These are phyloP conservation scores for Micronycteris hirsuta DNA, from an alignment of 2,113 vertebrate species.

Conservation along the genomic window DNA sequence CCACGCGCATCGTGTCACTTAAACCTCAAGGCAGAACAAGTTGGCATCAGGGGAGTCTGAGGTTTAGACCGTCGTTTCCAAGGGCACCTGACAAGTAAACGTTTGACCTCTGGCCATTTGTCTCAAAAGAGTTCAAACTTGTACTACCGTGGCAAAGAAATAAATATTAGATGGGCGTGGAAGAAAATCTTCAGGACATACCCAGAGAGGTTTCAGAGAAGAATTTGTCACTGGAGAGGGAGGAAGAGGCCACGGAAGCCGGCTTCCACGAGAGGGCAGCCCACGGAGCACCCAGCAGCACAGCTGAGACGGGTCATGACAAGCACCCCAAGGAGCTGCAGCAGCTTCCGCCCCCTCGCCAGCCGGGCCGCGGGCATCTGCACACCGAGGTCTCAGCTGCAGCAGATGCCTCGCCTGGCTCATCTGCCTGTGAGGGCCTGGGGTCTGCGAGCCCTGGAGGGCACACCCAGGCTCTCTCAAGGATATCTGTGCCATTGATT, in stretches of 20 bases:
- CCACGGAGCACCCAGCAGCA: not conserved
- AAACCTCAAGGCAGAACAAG: not conserved
- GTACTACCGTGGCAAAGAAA: not conserved
- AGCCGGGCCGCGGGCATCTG: too few species aligned
- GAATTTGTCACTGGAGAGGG: not conserved
- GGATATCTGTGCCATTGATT: not conserved
- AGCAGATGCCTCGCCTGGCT: too few species aligned
- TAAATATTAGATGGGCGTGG: not conserved
- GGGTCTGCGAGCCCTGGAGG: not conserved
- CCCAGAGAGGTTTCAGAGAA: not conserved
- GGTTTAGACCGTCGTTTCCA: not conserved
- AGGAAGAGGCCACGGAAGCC: not conserved
- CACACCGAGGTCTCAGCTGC: not conserved
- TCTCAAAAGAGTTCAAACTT: not conserved
- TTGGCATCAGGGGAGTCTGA: not conserved
- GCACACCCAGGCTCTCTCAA: not conserved
- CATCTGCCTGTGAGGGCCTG: not conserved
- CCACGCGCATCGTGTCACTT: not conserved
- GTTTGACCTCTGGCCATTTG: not conserved
- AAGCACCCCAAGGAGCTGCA: accelerated
- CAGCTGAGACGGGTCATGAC: not conserved
- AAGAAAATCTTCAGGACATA: not conserved
- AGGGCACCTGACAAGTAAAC: not conserved
- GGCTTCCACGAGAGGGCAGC: not conserved
- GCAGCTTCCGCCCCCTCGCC: not conserved